These are phyloP conservation scores for Caenorhabditis sp. DNA, from an alignment of 2,888 invertebrate genomes.

Conservation along the genomic window DNA sequence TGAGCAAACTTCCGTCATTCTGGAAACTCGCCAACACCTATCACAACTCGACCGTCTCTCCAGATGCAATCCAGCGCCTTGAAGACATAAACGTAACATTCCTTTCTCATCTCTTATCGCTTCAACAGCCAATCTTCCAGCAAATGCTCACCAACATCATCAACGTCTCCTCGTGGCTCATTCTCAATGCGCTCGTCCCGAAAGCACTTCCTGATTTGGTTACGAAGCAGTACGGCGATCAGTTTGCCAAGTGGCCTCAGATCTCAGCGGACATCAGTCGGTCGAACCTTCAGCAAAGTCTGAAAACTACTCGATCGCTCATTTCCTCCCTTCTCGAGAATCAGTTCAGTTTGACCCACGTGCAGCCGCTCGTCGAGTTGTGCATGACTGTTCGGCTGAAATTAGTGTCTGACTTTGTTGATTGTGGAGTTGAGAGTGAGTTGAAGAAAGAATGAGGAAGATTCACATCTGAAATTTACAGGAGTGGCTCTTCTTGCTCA, in stretches of 20 bases:
- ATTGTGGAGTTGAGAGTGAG: slow-evolving; percentile 66
- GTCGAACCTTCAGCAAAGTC: slow-evolving; percentile 65
- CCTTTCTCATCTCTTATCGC: not conserved
- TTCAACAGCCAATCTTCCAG: slow-evolving; percentile 60
- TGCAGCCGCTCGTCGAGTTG: slow-evolving; percentile 76
- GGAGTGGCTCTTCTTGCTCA: slow-evolving; percentile 64
- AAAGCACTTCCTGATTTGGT: slow-evolving; percentile 57
- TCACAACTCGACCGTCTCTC: slow-evolving; percentile 84
- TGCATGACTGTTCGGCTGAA: slow-evolving; percentile 76
- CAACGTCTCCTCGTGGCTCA: slow-evolving; percentile 78
- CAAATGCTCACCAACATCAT: slow-evolving; percentile 77
- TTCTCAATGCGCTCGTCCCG: slow-evolving; percentile 77
- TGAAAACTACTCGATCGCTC: slow-evolving; percentile 69
- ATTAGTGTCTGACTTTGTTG: slow-evolving; percentile 69
- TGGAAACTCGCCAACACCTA: slow-evolving; percentile 96
- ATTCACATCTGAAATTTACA: slow-evolving; percentile 27
- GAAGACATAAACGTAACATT: slow-evolving; percentile 72
- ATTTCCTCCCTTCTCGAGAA: slow-evolving; percentile 72
- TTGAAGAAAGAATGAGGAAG: no score
- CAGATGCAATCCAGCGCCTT: slow-evolving; percentile 82
- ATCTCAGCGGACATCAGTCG: slow-evolving; percentile 62
- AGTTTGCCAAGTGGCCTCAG: slow-evolving; percentile 75
- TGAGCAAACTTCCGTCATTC: slow-evolving; percentile 84
- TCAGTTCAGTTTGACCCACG: slow-evolving; percentile 69
- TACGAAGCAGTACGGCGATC: slow-evolving; percentile 59